These are phyloP conservation scores for Psilopsiagon aurifrons DNA, from an alignment of 2,113 vertebrate genomes.

Conservation along the genomic window DNA sequence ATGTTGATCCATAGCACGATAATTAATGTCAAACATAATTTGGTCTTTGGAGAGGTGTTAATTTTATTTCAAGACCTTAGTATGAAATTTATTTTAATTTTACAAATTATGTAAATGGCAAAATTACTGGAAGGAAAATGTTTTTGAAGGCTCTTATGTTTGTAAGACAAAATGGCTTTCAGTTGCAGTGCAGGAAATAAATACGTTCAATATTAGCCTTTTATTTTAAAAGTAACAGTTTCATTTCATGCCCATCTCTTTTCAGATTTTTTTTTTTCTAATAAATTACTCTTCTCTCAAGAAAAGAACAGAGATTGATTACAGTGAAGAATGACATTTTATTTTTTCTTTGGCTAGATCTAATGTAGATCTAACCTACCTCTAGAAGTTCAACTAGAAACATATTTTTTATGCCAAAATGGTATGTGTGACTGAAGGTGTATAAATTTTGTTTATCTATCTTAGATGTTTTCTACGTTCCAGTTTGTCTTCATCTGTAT, in stretches of 20 bases:
- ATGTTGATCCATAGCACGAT: background rate
- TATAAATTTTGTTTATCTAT: background rate
- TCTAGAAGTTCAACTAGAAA: background rate
- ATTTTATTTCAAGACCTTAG: background rate
- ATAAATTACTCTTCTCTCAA: background rate
- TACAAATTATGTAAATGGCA: background rate
- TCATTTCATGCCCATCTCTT: background rate
- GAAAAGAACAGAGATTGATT: background rate
- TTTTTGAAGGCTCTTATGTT: background rate
- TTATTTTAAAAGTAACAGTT: conserved; percentile 1
- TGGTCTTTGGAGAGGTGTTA: background rate
- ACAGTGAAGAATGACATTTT: conserved; percentile 1
- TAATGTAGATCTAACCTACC: background rate
- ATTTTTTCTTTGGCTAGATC: background rate
- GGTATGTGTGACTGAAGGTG: background rate
- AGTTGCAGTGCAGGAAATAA: background rate
- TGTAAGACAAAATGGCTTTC: background rate
- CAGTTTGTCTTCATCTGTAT: background rate
- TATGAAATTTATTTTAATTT: conserved; percentile 24
- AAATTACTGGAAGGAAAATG: background rate
- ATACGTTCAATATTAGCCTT: background rate
- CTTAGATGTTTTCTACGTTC: background rate
- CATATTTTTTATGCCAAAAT: background rate
- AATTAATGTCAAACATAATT: background rate
- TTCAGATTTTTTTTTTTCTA: conserved; percentile 29